Base-by-base conservation (phyloP, 2,797 vertebrate genomes). In the Pristis pectinata region DNA sequence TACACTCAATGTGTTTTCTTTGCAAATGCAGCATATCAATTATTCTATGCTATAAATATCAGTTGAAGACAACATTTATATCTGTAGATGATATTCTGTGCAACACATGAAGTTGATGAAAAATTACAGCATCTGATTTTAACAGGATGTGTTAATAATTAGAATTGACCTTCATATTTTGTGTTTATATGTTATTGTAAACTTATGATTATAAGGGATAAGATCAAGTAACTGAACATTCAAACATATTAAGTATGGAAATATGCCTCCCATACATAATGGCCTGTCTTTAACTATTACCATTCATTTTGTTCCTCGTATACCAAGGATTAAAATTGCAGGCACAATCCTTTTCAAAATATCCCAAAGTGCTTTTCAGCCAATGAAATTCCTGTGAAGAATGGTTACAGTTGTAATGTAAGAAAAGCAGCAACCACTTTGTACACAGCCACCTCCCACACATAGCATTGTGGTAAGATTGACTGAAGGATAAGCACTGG, bases 1-100 rank as follows among this genome's bases (percentile, higher is more conserved):
- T 94, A 19, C 70, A 74, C 70, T 70, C 91, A 30, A 15, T 74
- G 64, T n/a, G 70, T 94, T 94, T 72, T 53, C 44, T 94, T 94
- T 34, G 44, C 27, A 44, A 94, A 76, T 93, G 17, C 9, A 74
- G 17, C n/a, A 13, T 34, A 76, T 76, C 34, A 94, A 53, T 76
- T 94, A 17, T 49, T 34, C 30, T 49, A 56, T 56, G 49, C 64
- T 93, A 64, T 49, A 93, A 93, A 72, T 72, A 74, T 10, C 24
- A 41, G 10, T 53, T 93, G 91, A 72, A 93, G 91, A 64, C 91
- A 93, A 74, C 49, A 10, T 22, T 72, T 41, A 74, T 44, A 72
- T 93, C 27, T 49, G 9, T 17, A 30, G 27, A 19, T 64, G 70
- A 70, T 93, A 93, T 72, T 72, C 49, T 64, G 41, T 93, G 64